These are phyloP conservation scores for Syngnathus rostellatus DNA, from an alignment of 2,797 vertebrate species.

Conservation along the genomic window DNA sequence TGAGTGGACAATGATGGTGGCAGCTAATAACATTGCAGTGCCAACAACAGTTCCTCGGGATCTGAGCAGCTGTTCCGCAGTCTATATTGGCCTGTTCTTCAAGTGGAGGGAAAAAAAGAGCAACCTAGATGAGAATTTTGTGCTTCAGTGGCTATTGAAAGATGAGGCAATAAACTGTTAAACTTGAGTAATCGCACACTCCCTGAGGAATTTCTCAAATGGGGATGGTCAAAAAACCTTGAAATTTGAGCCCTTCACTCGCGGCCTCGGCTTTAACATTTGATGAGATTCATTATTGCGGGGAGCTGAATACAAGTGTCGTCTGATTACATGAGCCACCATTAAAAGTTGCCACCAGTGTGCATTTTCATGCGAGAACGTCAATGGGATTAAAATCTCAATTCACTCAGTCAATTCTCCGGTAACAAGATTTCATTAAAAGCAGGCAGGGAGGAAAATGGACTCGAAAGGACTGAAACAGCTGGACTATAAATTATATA, in stretches of 20 bases:
- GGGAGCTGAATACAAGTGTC: conserved; percentile 90
- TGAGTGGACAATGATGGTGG: conserved; percentile 58
- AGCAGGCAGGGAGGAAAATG: conserved; percentile 91
- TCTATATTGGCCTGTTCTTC: conserved; percentile 94
- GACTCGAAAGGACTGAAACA: conserved; percentile 93
- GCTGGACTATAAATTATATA: conserved; percentile 99
- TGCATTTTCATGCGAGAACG: conserved; percentile 84
- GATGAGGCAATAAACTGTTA: conserved; percentile 99
- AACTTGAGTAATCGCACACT: conserved; percentile 99
- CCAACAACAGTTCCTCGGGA: conserved; percentile 75
- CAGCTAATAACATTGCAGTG: conserved; percentile 63
- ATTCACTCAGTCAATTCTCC: conserved; percentile 98
- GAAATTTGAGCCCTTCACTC: conserved; percentile 87
- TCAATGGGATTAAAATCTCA: conserved; percentile 99
- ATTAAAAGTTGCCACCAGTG: conserved; percentile 91
- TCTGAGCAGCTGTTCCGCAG: conserved; percentile 80
- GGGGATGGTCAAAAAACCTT: conserved; percentile 94
- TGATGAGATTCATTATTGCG: conserved; percentile 97
- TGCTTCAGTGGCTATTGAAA: conserved; percentile 99
- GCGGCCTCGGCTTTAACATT: conserved; percentile 81
- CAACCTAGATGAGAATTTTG: conserved; percentile 99
- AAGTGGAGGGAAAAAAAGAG: conserved; percentile 75
- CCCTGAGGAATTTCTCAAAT: conserved; percentile 92
- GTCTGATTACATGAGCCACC: conserved; percentile 89
- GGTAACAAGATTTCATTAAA: conserved; percentile 99